These are phyloP conservation scores for Pachymerium ferrugineum DNA, from an alignment of 2,888 invertebrate genomes.

Conservation along the genomic window DNA sequence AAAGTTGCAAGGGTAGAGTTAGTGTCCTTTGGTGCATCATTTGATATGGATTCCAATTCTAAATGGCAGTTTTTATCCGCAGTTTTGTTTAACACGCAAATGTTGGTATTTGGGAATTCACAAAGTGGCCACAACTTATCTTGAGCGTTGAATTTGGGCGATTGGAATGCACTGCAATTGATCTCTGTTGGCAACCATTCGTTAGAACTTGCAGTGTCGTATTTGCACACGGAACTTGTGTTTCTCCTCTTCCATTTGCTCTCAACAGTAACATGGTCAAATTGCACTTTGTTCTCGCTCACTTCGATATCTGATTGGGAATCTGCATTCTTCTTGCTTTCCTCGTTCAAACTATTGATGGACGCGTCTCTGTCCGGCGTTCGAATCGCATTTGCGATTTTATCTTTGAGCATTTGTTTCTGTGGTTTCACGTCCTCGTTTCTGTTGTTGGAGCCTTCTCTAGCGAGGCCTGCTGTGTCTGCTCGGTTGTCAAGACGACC, in stretches of 20 bases:
- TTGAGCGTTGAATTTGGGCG: not conserved
- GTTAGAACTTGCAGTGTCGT: not conserved
- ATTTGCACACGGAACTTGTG: conserved; percentile 2
- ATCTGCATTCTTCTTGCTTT: not conserved
- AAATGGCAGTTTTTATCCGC: conserved; percentile 12
- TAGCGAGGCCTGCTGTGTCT: not conserved
- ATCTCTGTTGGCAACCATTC: conserved; percentile 16
- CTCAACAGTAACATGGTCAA: conserved; percentile 26
- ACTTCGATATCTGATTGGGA: conserved; percentile 22
- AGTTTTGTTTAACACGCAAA: not conserved
- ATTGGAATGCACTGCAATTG: not conserved
- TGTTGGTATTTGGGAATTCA: conserved; percentile 24
- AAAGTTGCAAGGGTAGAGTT: conserved; percentile 16
- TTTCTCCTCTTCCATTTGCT: conserved; percentile 30
- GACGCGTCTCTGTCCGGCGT: not conserved
- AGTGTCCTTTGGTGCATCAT: not conserved
- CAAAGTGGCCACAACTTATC: conserved; percentile 14
- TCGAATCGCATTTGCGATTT: conserved; percentile 12
- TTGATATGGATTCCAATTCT: not conserved
- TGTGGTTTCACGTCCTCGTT: conserved; percentile 25
- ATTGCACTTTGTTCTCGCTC: conserved; percentile 30
- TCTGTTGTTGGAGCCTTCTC: conserved; percentile 15
- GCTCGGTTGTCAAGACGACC: not conserved
- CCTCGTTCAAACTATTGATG: not conserved
- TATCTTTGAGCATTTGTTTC: conserved; percentile 10